phyloP scores from a whole-genome alignment of 1,140 invertebrate genomes.

The Calosoma granatense region DNA sequence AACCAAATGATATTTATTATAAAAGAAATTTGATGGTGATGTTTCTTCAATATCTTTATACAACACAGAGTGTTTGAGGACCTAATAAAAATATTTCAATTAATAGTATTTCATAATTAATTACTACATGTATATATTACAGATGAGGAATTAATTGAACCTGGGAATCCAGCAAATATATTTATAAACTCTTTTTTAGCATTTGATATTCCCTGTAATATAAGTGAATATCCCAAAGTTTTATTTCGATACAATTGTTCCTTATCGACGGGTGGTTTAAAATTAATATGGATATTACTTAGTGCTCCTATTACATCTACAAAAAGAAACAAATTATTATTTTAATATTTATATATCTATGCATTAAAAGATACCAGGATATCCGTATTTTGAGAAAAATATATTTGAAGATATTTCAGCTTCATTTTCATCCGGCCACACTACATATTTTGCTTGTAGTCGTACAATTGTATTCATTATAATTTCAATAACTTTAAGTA shows the following conservation, averaged over 20 bases:
- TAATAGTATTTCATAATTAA: neutral
- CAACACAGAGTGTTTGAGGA: neutral
- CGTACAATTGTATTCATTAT: too few species aligned
- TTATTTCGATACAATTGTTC: neutral
- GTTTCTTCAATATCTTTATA: slow-evolving; percentile 1
- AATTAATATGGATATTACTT: neutral
- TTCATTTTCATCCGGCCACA: neutral
- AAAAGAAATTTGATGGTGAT: neutral
- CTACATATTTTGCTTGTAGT: neutral
- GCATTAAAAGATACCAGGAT: neutral
- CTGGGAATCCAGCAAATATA: neutral
- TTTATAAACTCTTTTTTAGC: neutral
- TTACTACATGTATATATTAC: neutral
- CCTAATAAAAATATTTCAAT: neutral
- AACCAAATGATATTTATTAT: slow-evolving; percentile 1
- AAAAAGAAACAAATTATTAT: too few species aligned
- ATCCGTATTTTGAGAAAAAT: neutral
- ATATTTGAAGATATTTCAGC: neutral
- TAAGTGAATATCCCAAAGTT: neutral
- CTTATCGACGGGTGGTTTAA: neutral
- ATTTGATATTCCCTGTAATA: slow-evolving; percentile 1
- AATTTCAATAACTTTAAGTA: neutral
- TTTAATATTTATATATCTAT: neutral
- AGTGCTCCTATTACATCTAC: neutral
- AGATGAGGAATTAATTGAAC: neutral